phyloP scores from a whole-genome alignment of 2,113 vertebrate species.

The Smithornis capensis region DNA sequence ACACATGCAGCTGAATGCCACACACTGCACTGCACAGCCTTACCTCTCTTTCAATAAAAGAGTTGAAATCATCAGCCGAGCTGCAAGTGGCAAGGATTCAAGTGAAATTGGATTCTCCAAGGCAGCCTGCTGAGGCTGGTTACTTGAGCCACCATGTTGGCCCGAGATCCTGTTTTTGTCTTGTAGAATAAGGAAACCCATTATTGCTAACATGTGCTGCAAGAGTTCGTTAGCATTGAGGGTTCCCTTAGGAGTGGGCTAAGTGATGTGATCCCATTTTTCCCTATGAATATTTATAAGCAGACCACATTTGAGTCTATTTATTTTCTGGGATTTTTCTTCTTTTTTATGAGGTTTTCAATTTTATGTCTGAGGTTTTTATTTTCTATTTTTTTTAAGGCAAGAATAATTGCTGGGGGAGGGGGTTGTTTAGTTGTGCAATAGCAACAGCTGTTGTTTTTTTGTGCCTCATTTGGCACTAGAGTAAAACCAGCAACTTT shows the following conservation, averaged over 20 bases:
- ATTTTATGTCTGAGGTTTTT: slow-evolving; percentile 73
- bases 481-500: slow-evolving; percentile 72
- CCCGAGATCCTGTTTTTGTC: slow-evolving; percentile 67
- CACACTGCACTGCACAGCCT: neutral
- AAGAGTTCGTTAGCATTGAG: slow-evolving; percentile 66
- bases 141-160: slow-evolving; percentile 70
- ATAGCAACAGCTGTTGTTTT: slow-evolving; percentile 78
- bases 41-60: neutral
- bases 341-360: slow-evolving; percentile 69
- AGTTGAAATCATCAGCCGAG: slow-evolving; percentile 9
- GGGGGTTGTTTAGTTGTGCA: slow-evolving; percentile 73
- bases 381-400: slow-evolving; percentile 60
- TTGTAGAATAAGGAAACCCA: slow-evolving; percentile 75
- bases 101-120: slow-evolving; percentile 36
- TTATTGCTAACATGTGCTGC: slow-evolving; percentile 76
- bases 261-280: slow-evolving; percentile 74
- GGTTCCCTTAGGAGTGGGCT: slow-evolving; percentile 65
- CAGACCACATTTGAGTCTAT: slow-evolving; percentile 63
- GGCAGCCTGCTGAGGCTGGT: slow-evolving; percentile 52
- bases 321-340: slow-evolving; percentile 44
- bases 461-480: slow-evolving; percentile 74
- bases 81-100: slow-evolving; percentile 42
- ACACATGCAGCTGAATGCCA: neutral
- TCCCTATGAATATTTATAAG: slow-evolving; percentile 78
- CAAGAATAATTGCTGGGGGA: slow-evolving; percentile 68